These are phyloP conservation scores for Zaprionus bogoriensis DNA, from an alignment of 2,888 invertebrate species.

Conservation along the genomic window DNA sequence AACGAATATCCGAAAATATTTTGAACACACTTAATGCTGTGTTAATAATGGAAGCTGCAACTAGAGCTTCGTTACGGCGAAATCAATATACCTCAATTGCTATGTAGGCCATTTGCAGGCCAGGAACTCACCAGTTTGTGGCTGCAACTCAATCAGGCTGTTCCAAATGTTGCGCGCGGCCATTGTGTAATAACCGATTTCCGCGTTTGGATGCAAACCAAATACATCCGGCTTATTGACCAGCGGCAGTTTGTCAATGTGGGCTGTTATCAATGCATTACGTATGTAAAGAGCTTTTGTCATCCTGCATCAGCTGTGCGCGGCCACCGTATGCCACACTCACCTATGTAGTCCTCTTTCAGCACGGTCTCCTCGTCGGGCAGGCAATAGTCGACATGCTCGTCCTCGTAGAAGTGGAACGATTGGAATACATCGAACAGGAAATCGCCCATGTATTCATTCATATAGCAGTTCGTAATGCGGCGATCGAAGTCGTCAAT, in stretches of 20 bases:
- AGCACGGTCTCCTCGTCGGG: slow-evolving; percentile 86
- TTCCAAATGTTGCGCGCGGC: slow-evolving; percentile 94
- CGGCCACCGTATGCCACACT: slow-evolving; percentile 44
- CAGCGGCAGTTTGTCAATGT: slow-evolving; percentile 91
- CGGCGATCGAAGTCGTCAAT: slow-evolving; percentile 96
- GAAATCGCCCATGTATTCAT: slow-evolving; percentile 97
- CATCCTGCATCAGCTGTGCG: too few species aligned
- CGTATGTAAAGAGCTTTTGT: slow-evolving; percentile 37
- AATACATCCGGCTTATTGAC: slow-evolving; percentile 95
- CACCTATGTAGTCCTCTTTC: slow-evolving; percentile 89
- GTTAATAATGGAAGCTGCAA: too few species aligned
- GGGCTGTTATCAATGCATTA: slow-evolving; percentile 84
- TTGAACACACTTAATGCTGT: too few species aligned
- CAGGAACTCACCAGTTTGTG: slow-evolving; percentile 89
- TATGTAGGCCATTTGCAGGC: slow-evolving; percentile 16
- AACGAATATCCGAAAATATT: too few species aligned
- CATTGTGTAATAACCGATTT: slow-evolving; percentile 96
- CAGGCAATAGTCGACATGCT: slow-evolving; percentile 89
- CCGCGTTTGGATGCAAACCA: slow-evolving; percentile 96
- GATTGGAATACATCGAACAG: slow-evolving; percentile 95
- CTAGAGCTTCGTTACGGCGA: neutral
- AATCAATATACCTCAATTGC: slow-evolving; percentile 31
- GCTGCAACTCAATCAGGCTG: slow-evolving; percentile 93
- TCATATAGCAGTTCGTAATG: slow-evolving; percentile 93
- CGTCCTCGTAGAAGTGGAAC: slow-evolving; percentile 93